Evolutionary conservation across 2,797 vertebrate genomes (phyloP).

Genomic region (Synanceia verrucosa): DNA sequence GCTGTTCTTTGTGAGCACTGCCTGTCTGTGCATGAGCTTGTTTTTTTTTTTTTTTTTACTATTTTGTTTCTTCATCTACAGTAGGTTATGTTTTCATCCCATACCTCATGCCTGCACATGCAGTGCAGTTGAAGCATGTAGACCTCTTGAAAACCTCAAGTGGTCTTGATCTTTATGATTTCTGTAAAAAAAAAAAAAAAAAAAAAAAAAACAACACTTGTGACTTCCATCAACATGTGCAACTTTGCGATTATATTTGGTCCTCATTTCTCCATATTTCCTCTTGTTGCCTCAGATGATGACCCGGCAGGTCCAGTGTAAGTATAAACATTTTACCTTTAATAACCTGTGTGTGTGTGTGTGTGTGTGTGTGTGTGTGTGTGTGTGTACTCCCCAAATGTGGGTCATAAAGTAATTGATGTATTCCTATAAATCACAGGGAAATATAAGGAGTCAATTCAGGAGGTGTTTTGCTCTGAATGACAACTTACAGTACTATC

Average conservation of each 20-base stretch:
- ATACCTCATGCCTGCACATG: constrained; percentile 16
- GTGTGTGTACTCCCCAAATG: constrained; percentile 9
- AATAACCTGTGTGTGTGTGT: constrained; percentile 19
- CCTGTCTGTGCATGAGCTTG: constrained; percentile 65
- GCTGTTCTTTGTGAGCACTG: constrained; percentile 43
- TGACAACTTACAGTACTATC: not conserved
- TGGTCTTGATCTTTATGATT: constrained; percentile 16
- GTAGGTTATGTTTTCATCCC: constrained; percentile 31
- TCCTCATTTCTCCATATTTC: constrained; percentile 75
- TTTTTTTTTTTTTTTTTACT: constrained; percentile 11
- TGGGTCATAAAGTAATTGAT: constrained; percentile 26
- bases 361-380: constrained; percentile 34
- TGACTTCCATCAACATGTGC: constrained; percentile 33
- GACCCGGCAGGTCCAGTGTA: constrained; percentile 97
- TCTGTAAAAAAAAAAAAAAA: not conserved
- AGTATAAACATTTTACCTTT: constrained; percentile 73
- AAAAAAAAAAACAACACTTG: not conserved
- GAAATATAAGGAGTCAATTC: not conserved
- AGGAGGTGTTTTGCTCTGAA: not conserved
- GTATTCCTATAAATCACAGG: constrained; percentile 13
- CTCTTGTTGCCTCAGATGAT: constrained; percentile 86
- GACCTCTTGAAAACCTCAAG: not conserved
- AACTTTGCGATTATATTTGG: constrained; percentile 39
- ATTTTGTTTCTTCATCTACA: constrained; percentile 8
- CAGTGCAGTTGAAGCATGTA: not conserved